These are phyloP conservation scores for Arrhamphus sclerolepis DNA, from an alignment of 2,797 vertebrate genomes.

Conservation along the genomic window DNA sequence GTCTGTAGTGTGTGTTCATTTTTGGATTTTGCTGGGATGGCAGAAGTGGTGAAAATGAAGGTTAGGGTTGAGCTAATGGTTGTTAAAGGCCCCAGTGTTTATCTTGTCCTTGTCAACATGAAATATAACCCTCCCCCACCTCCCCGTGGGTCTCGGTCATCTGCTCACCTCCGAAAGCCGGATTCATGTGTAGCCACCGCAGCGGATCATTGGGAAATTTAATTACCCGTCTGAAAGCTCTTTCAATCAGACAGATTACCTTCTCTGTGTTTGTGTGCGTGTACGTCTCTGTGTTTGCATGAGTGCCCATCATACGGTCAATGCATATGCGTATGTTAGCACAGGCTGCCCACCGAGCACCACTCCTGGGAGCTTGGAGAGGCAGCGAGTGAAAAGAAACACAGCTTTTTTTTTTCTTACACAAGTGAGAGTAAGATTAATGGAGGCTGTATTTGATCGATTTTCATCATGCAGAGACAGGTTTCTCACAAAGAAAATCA, in stretches of 20 bases:
- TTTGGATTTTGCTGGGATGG: slow-evolving; percentile 48
- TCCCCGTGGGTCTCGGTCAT: slow-evolving; percentile 56
- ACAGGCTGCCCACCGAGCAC: slow-evolving; percentile 55
- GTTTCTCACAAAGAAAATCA: slow-evolving; percentile 64
- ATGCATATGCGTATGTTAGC: slow-evolving; percentile 45
- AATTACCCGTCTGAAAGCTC: slow-evolving; percentile 84
- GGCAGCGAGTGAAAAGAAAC: slow-evolving; percentile 36
- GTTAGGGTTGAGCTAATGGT: slow-evolving; percentile 71
- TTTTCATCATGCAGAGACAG: slow-evolving; percentile 56
- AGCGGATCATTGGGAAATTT: slow-evolving; percentile 82
- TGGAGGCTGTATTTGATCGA: slow-evolving; percentile 65
- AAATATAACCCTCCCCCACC: slow-evolving; percentile 60
- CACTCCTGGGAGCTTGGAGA: slow-evolving; percentile 37
- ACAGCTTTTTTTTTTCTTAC: slow-evolving; percentile 36
- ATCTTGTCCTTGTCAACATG: slow-evolving; percentile 77
- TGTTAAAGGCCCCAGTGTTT: slow-evolving; percentile 71
- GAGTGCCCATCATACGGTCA: slow-evolving; percentile 33
- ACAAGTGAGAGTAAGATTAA: slow-evolving; percentile 62
- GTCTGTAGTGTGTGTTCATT: slow-evolving; percentile 28
- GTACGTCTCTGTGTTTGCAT: slow-evolving; percentile 42
- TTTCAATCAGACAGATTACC: slow-evolving; percentile 82
- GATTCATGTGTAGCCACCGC: slow-evolving; percentile 70
- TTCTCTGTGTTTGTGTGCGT: slow-evolving; percentile 42
- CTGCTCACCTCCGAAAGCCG: slow-evolving; percentile 70
- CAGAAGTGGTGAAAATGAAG: slow-evolving; percentile 65